Percentiles rank a stretch among this genome's conserved stretches.
Conservation (phyloP, 2,113 vertebrate genomes). For the Mustela lutreola region DNA sequence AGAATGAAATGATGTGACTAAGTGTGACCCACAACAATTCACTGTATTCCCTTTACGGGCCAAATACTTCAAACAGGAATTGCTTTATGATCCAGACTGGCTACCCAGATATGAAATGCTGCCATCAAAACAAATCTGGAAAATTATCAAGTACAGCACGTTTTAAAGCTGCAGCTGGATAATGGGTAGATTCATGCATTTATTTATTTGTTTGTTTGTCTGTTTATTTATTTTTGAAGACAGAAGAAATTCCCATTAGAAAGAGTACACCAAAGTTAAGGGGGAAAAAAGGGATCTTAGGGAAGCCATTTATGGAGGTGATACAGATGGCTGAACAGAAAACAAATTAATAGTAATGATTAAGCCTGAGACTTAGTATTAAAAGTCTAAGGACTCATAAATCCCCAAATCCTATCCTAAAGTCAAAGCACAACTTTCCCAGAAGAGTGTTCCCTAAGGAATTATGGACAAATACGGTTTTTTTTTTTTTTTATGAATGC, state of each 20-base stretch:
- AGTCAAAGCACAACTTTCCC: not conserved
- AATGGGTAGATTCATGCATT: not conserved
- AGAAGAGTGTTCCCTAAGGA: not conserved
- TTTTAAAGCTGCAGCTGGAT: conserved; percentile 49
- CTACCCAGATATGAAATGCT: not conserved
- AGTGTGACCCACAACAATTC: not conserved
- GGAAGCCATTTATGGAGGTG: not conserved
- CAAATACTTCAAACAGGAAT: conserved; percentile 34
- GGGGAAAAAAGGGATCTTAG: not conserved
- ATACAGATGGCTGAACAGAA: not conserved
- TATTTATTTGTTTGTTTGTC: conserved; percentile 11
- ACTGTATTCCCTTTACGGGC: not conserved
- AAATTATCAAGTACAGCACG: not conserved
- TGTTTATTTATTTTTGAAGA: not conserved
- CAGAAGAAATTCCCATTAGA: not conserved
- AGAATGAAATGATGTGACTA: not conserved
- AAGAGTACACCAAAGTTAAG: not conserved
- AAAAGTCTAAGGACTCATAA: not conserved
- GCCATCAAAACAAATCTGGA: conserved; percentile 55
- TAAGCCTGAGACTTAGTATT: not conserved
- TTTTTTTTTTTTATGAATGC: conserved; percentile 38
- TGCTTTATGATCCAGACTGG: conserved; percentile 38
- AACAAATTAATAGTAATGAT: not conserved
- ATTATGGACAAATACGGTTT: not conserved
- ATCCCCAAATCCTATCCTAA: not conserved